Conservation (phyloP, 2,888 invertebrate species). For the Ormyrus thymus region DNA sequence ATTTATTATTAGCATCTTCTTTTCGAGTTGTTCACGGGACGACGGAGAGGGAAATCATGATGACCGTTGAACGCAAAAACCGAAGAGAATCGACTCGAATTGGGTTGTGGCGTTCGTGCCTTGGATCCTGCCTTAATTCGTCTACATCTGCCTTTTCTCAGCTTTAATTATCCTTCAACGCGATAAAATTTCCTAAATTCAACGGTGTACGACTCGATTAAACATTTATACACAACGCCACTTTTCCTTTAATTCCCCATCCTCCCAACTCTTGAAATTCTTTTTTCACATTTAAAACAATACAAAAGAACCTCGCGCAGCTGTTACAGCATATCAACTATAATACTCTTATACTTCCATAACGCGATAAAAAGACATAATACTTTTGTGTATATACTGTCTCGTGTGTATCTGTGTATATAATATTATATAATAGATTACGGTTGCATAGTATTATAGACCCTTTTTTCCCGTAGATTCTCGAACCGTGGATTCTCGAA, state of each 20-base stretch:
- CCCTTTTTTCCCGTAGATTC: slow-evolving; percentile 45
- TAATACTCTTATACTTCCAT: slow-evolving; percentile 36
- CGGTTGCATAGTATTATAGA: slow-evolving; percentile 32
- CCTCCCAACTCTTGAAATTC: slow-evolving; percentile 9
- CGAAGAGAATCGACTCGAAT: too few species aligned
- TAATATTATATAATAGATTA: slow-evolving; percentile 32
- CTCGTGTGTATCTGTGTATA: slow-evolving; percentile 24
- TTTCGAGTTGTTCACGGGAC: slow-evolving; percentile 52
- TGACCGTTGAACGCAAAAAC: too few species aligned
- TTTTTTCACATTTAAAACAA: slow-evolving; percentile 34
- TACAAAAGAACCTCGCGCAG: slow-evolving; percentile 40
- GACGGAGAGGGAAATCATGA: slow-evolving; percentile 57
- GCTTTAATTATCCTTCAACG: slow-evolving; percentile 16
- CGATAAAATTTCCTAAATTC: slow-evolving; percentile 51
- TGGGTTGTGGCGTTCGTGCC: slow-evolving; percentile 7
- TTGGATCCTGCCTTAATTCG: too few species aligned
- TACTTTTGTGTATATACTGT: slow-evolving; percentile 30
- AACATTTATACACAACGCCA: slow-evolving; percentile 44
- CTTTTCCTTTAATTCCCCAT: slow-evolving; percentile 35
- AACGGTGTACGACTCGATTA: slow-evolving; percentile 42
- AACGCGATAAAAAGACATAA: slow-evolving; percentile 52
- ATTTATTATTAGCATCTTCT: too few species aligned
- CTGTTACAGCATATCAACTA: slow-evolving; percentile 32
- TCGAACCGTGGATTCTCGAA: slow-evolving; percentile 51
- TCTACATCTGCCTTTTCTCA: too few species aligned